Percentiles rank a stretch among this genome's conserved stretches.
Evolutionary conservation across 2,113 vertebrate species (phyloP).

Genomic region (Rhinoderma darwinii): DNA sequence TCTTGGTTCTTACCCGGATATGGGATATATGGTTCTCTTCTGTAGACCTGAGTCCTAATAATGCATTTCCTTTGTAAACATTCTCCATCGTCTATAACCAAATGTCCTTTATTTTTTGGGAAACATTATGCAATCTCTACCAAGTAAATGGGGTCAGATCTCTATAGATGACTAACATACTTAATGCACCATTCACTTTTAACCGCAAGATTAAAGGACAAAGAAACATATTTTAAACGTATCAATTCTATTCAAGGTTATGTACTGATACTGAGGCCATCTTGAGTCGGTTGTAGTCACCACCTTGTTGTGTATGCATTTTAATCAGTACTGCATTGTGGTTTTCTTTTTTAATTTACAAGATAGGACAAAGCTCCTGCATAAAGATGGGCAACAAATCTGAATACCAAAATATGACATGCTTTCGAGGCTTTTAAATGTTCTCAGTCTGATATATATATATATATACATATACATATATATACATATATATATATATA

Average conservation of each 20-base stretch:
- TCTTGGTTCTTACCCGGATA: not conserved
- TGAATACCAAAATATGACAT: slow-evolving; percentile 7
- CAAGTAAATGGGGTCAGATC: not conserved
- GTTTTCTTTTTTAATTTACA: not conserved
- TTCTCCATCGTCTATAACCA: not conserved
- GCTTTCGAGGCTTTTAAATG: slow-evolving; percentile 10
- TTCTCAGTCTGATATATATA: not conserved
- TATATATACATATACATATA: slow-evolving; percentile 27
- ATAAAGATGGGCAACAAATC: not conserved
- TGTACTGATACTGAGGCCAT: not conserved
- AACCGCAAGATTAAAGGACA: slow-evolving; percentile 10
- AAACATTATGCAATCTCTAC: slow-evolving; percentile 16
- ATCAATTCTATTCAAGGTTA: not conserved
- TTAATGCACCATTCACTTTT: slow-evolving; percentile 14
- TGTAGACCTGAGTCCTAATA: not conserved
- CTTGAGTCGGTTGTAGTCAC: not conserved
- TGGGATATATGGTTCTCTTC: not conserved
- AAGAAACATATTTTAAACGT: not conserved
- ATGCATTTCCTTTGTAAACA: not conserved
- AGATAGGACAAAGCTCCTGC: not conserved
- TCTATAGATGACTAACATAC: not conserved
- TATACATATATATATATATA: slow-evolving; percentile 38
- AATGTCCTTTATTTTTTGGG: not conserved
- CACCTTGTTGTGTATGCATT: not conserved
- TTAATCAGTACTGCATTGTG: slow-evolving; percentile 43